Evolutionary conservation across 2,888 invertebrate genomes (phyloP).

Genomic region (Rhopalosiphum nymphaeae): DNA sequence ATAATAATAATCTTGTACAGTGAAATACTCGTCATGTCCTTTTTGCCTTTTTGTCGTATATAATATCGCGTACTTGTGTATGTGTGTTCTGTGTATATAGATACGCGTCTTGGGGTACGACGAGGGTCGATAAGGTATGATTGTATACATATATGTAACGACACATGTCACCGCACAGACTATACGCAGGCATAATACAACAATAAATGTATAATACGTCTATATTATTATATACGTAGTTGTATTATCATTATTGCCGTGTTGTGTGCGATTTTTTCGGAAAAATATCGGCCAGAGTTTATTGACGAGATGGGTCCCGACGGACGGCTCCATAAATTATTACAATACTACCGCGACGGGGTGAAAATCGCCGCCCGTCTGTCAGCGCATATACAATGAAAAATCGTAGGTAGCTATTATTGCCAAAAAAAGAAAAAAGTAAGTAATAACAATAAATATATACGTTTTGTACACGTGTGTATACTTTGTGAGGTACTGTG

Average conservation of each 20-base stretch:
- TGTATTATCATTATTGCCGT: conserved; percentile 1
- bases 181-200: background rate
- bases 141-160: background rate
- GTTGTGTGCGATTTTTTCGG: background rate
- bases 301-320: conserved; percentile 9
- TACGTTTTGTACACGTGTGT: background rate
- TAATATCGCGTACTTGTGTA: too few relatives aligned
- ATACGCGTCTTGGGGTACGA: background rate
- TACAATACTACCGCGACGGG: background rate
- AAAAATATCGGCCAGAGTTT: background rate
- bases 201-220: background rate
- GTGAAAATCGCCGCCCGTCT: background rate
- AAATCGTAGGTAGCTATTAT: conserved; percentile 40
- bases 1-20: background rate
- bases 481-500: background rate
- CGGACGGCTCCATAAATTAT: background rate
- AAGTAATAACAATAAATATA: background rate
- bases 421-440: background rate
- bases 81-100: background rate
- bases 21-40: background rate
- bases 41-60: conserved; percentile 14
- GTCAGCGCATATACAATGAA: background rate
- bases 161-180: background rate
- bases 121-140: background rate
- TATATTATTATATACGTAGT: background rate